These are phyloP conservation scores for Lophius piscatorius DNA, from an alignment of 2,113 vertebrate genomes.

Conservation along the genomic window DNA sequence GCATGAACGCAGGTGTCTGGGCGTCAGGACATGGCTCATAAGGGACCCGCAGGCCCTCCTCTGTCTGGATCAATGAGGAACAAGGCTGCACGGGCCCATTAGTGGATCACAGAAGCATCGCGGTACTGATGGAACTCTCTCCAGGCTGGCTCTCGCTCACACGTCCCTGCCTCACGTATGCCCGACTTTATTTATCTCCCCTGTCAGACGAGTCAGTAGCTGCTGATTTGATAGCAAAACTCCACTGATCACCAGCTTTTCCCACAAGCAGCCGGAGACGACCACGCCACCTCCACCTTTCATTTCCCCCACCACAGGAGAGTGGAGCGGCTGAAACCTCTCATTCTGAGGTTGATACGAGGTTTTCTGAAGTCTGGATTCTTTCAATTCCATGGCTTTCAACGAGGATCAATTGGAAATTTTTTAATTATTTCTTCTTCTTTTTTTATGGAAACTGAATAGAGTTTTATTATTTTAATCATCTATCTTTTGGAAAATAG, in stretches of 20 bases:
- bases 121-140: constrained; percentile 47
- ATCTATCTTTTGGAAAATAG: too few relatives aligned
- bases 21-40: constrained; percentile 53
- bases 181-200: constrained; percentile 65
- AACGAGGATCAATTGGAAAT: too few relatives aligned
- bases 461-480: too few relatives aligned
- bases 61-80: constrained; percentile 65
- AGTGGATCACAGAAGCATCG: constrained; percentile 62
- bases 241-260: constrained; percentile 51
- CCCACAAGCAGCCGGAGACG: constrained; percentile 7
- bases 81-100: constrained; percentile 60
- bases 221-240: constrained; percentile 67
- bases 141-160: not conserved
- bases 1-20: constrained; percentile 39
- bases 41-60: constrained; percentile 42
- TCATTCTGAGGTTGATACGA: too few relatives aligned
- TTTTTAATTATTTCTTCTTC: too few relatives aligned
- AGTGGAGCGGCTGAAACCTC: constrained; percentile 1
- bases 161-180: constrained; percentile 14
- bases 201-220: constrained; percentile 74
- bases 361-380: too few relatives aligned
- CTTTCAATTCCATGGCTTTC: too few relatives aligned
- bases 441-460: too few relatives aligned
- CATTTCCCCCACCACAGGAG: not conserved
- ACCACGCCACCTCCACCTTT: constrained; percentile 14